Base-by-base conservation (phyloP, 1,140 invertebrate genomes). In the Papilio aristodemus region DNA sequence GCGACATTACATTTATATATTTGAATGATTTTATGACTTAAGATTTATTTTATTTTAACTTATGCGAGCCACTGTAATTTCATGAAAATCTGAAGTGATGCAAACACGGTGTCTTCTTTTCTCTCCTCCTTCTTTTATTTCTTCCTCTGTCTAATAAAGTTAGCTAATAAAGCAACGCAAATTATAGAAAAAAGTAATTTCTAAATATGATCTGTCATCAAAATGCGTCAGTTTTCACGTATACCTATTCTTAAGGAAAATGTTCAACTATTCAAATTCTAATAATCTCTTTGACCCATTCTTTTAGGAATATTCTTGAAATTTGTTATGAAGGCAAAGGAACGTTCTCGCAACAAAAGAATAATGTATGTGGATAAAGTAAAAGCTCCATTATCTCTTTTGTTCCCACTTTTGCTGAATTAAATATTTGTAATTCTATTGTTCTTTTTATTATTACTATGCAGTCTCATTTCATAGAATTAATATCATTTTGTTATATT, bases 241-340 rank as follows among this genome's bases (percentile, higher is more conserved):
- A 19, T 10, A 54, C n/a, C n/a, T 22, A 25, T 54, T 22, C 19
- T 54, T 11, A 54, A 54, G 46, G 46, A 54, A 54, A 54, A 54
- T 54, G 22, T 54, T 54, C 46, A 54, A 22, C 46, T 54, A 54
- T 54, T 54, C 46, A 54, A 54, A 54, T 54, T 54, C 46, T 54
- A 54, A 54, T 54, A 54, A 22, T 54, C 46, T 54, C 46, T 54
- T 54, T 54, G 46, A 54, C 19, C 19, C 46, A 54, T 54, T 54
- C 46, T 54, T 54, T 54, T 54, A 54, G 46, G 46, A 54, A 13
- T 54, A 11, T 54, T 19, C 22, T 54, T 54, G 46, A 54, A 54
- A 54, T 54, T 54, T 54, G 46, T 54, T 54, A 54, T 54, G 46
- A 54, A 54, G 46, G 14, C 43, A 46, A 46, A 17, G 7, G 46